phyloP scores from a whole-genome alignment of 2,797 vertebrate species.

The Pangasius krempfi region DNA sequence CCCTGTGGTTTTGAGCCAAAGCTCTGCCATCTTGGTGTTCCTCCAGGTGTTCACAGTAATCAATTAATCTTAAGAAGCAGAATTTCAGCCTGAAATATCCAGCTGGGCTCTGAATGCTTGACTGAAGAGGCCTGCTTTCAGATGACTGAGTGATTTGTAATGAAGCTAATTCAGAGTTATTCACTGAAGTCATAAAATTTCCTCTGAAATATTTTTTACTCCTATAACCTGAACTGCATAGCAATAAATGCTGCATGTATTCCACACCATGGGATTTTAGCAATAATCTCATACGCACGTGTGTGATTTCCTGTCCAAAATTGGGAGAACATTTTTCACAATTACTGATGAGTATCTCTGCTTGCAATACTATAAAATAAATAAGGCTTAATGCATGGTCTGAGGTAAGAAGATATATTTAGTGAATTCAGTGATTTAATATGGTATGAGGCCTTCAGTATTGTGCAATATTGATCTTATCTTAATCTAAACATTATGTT shows the following conservation, averaged over 20 bases:
- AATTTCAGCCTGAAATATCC: conserved; percentile 31
- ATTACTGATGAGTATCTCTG: neutral
- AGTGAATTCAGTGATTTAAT: neutral
- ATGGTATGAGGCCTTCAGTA: neutral
- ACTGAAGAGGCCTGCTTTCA: conserved; percentile 21
- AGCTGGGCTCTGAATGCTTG: conserved; percentile 9
- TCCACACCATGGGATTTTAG: neutral
- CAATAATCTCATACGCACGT: neutral
- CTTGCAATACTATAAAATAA: neutral
- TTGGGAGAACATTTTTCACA: neutral
- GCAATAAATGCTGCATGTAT: neutral
- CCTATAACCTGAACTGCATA: neutral
- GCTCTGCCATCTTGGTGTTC: conserved; percentile 27
- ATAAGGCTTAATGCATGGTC: neutral
- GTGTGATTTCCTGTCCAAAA: neutral
- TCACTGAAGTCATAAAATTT: neutral
- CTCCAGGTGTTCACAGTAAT: conserved; percentile 37
- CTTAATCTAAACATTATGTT: neutral
- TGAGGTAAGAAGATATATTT: neutral
- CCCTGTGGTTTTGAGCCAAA: conserved; percentile 18
- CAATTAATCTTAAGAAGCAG: conserved; percentile 28
- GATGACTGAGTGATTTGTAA: conserved; percentile 23
- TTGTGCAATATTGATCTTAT: neutral
- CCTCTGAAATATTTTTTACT: neutral
- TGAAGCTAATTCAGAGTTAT: conserved; percentile 16